Percentiles rank a stretch among this genome's conserved stretches.
Evolutionary conservation across 2,113 vertebrate genomes (phyloP).

Genomic region (Pygathrix nemaeus): DNA sequence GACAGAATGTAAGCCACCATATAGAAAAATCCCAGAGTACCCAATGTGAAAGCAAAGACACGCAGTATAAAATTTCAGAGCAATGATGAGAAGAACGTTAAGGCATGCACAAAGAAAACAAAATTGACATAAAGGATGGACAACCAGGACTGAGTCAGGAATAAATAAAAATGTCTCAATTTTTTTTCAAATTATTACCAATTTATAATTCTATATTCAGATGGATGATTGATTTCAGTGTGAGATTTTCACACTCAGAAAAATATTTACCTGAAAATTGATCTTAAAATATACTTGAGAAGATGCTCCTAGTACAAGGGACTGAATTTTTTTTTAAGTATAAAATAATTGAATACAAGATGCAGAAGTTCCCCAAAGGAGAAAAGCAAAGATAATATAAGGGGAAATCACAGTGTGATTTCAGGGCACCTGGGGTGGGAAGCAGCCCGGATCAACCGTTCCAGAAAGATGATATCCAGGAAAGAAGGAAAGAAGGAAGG

Average conservation of each 20-base stretch:
- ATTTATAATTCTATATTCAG: background rate
- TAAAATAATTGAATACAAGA: background rate
- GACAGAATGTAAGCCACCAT: background rate
- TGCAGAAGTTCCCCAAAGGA: background rate
- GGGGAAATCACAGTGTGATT: background rate
- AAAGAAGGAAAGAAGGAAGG: no score
- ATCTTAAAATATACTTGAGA: background rate
- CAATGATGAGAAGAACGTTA: background rate
- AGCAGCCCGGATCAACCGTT: no score
- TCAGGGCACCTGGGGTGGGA: no score
- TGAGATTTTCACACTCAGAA: background rate
- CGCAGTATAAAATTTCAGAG: background rate
- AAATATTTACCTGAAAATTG: background rate
- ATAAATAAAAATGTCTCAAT: background rate
- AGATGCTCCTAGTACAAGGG: background rate
- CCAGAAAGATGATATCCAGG: background rate
- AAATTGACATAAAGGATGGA: background rate
- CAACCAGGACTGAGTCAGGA: background rate
- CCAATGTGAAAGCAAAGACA: rapidly evolving
- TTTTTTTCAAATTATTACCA: background rate
- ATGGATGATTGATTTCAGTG: background rate
- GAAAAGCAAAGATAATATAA: background rate
- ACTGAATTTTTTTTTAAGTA: background rate
- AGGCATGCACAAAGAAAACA: no score
- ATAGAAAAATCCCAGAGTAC: background rate